Evolutionary conservation across 2,113 vertebrate genomes (phyloP).

Genomic region (Nesogale talazaci): DNA sequence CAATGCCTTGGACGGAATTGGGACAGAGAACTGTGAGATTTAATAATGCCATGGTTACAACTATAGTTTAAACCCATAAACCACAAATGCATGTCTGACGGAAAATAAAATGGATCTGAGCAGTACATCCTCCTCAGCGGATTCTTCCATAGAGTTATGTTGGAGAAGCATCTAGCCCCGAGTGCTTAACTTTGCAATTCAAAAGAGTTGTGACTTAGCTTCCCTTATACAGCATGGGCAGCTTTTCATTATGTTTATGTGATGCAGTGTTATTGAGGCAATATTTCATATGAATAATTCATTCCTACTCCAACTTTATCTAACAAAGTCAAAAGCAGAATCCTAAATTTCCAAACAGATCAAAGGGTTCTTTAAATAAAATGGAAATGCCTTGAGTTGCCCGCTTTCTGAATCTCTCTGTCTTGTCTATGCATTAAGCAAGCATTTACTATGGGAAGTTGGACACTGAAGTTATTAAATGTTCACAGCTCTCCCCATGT

Average conservation of each 20-base stretch:
- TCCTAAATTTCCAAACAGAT: conserved; percentile 84
- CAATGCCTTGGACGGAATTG: conserved; percentile 36
- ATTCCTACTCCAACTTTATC: conserved; percentile 86
- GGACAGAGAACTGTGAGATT: conserved; percentile 51
- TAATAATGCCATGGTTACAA: conserved; percentile 61
- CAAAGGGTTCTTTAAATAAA: conserved; percentile 82
- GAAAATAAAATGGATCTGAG: conserved; percentile 62
- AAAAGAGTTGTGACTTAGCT: conserved; percentile 79
- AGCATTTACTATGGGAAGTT: conserved; percentile 77
- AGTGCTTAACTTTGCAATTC: conserved; percentile 75
- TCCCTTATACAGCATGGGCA: conserved; percentile 82
- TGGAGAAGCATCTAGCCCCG: conserved; percentile 68
- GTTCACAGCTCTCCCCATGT: conserved; percentile 62
- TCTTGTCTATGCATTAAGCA: conserved; percentile 75
- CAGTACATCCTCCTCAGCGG: conserved; percentile 33
- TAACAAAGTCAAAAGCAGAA: conserved; percentile 86
- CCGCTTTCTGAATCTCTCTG: conserved; percentile 56
- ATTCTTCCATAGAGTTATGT: conserved; percentile 56
- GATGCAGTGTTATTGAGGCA: conserved; percentile 85
- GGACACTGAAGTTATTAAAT: conserved; percentile 77
- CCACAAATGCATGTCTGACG: conserved; percentile 44
- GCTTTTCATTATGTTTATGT: conserved; percentile 87
- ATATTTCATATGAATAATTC: conserved; percentile 88
- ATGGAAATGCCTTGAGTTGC: conserved; percentile 74
- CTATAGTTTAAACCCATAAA: conserved; percentile 73